Evolutionary conservation across 2,797 vertebrate species (phyloP).

Genomic region (Fistularia tabacaria): DNA sequence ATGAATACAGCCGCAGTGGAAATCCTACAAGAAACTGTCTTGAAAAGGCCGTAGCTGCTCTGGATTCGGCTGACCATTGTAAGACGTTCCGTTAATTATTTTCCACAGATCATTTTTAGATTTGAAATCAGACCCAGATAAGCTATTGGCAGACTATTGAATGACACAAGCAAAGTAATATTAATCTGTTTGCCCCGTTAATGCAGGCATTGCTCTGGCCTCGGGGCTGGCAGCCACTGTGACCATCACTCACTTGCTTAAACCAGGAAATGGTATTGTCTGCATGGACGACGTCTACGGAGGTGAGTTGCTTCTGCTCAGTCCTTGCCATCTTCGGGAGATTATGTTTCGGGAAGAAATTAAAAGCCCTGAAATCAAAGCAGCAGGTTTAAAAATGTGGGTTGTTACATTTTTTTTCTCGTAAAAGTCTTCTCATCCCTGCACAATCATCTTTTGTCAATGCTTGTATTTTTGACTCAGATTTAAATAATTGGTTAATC

Average conservation of each 20-base stretch:
- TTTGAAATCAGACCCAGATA: not conserved
- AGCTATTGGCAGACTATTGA: no score
- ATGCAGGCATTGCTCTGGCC: conserved; percentile 83
- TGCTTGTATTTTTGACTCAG: no score
- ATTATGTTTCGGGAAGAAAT: no score
- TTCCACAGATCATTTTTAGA: not conserved
- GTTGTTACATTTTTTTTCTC: no score
- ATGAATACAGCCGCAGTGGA: conserved; percentile 89
- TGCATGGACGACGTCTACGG: conserved; percentile 92
- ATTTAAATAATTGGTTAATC: no score
- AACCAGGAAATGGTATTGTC: conserved; percentile 83
- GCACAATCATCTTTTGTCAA: no score
- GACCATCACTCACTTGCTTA: conserved; percentile 87
- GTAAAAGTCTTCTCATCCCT: no score
- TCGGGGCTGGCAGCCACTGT: conserved; percentile 86
- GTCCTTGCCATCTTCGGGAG: no score
- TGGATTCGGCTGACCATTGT: conserved; percentile 92
- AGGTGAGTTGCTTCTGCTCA: conserved; percentile 67
- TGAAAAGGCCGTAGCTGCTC: conserved; percentile 83
- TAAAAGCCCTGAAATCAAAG: no score
- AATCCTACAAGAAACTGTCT: conserved; percentile 90
- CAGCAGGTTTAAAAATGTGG: no score
- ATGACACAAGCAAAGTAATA: not conserved
- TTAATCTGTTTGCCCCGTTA: not conserved
- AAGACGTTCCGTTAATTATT: conserved; percentile 50